These are phyloP conservation scores for Zosterops japonicus DNA, from an alignment of 2,113 vertebrate genomes.

Conservation along the genomic window DNA sequence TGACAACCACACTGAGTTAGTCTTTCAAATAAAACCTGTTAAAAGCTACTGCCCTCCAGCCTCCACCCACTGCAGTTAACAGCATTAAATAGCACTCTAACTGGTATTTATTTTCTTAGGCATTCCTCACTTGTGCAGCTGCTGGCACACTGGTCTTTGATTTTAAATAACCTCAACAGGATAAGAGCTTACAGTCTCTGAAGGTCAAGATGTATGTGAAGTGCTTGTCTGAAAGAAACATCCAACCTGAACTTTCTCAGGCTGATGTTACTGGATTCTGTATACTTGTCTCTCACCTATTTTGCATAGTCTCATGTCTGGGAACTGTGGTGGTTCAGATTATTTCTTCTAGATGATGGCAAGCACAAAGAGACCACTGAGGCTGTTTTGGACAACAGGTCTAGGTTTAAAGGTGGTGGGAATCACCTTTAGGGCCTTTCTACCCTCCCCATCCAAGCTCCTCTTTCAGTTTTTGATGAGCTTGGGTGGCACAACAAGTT, in stretches of 20 bases:
- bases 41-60: slow-evolving; percentile 76
- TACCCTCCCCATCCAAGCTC: background rate
- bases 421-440: background rate
- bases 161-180: slow-evolving; percentile 72
- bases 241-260: slow-evolving; percentile 43
- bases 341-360: slow-evolving; percentile 59
- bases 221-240: slow-evolving; percentile 19
- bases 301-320: background rate
- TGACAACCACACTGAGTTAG: slow-evolving; percentile 77
- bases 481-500: slow-evolving; percentile 44
- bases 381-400: slow-evolving; percentile 23
- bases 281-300: background rate
- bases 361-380: slow-evolving; percentile 15
- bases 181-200: slow-evolving; percentile 49
- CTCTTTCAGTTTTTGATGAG: slow-evolving; percentile 11
- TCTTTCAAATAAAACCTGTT: slow-evolving; percentile 80
- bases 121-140: slow-evolving; percentile 71
- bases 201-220: slow-evolving; percentile 53
- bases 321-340: background rate
- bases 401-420: background rate
- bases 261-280: background rate
- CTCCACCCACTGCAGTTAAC: slow-evolving; percentile 69
- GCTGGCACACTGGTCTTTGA: slow-evolving; percentile 67
- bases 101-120: slow-evolving; percentile 79
- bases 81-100: slow-evolving; percentile 71